phyloP scores from a whole-genome alignment of 2,888 invertebrate genomes.

The Scaptomyza polygonia region DNA sequence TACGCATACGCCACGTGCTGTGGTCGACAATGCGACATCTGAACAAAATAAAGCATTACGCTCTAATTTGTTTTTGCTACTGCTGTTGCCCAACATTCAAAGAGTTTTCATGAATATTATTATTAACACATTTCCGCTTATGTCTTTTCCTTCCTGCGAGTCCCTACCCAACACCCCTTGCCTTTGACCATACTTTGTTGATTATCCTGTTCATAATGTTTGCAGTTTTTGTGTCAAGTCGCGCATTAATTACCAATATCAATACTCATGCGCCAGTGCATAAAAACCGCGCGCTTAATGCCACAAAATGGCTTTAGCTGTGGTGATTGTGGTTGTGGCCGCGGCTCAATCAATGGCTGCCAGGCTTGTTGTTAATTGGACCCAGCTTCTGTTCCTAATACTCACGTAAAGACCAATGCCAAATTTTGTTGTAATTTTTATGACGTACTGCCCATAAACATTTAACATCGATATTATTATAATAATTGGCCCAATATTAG shows the following conservation, averaged over 20 bases:
- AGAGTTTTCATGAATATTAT: conserved; percentile 38
- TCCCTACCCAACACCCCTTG: neutral
- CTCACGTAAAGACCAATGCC: conserved; percentile 28
- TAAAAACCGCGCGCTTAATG: conserved; percentile 49
- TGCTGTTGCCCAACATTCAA: conserved; percentile 22
- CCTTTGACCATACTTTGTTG: neutral
- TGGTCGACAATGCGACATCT: conserved; percentile 23
- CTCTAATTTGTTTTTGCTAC: conserved; percentile 23
- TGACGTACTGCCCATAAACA: conserved; percentile 51
- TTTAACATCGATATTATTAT: conserved; percentile 57
- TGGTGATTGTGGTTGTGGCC: conserved; percentile 29
- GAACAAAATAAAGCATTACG: conserved; percentile 11
- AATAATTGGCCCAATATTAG: conserved; percentile 59
- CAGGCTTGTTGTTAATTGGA: conserved; percentile 38
- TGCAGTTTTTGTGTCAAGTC: conserved; percentile 21
- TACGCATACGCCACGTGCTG: conserved; percentile 64
- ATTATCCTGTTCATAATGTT: conserved; percentile 32
- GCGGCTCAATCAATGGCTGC: conserved; percentile 9
- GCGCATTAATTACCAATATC: conserved; percentile 67
- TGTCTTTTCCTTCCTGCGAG: conserved; percentile 1
- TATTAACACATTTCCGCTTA: conserved; percentile 29
- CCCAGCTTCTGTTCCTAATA: conserved; percentile 26
- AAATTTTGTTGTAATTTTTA: conserved; percentile 45
- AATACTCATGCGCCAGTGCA: conserved; percentile 53
- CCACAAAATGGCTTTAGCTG: conserved; percentile 58